Evolutionary conservation across 2,113 vertebrate genomes (phyloP), one percentile per base, ranked within the genome.

Genomic region (Anguilla japonica): DNA sequence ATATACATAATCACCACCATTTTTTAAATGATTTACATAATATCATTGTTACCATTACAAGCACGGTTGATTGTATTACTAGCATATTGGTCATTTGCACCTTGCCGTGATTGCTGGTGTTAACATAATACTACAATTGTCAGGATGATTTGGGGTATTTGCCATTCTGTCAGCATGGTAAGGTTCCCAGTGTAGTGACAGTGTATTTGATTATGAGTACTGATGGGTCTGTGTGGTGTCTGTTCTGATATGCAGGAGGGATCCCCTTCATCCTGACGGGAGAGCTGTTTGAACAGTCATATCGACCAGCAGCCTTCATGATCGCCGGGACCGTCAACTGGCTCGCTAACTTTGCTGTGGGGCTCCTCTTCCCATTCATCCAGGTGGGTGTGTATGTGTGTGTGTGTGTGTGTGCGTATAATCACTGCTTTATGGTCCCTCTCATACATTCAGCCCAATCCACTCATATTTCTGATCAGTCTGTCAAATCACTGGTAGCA

Each of bases 321-420:
- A 93, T 98, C 3, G 97, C 96, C 6, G 98, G 98, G 40, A 95
- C 92, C 0, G 91, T 98, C 43, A 98, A 98, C 93, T 99, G 98
- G 98, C 94, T 99, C 75, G 95, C 95, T 87, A 99, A 98, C 94
- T 99, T 98, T 0, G 43, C 93, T 0, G 96, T 99, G 1, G 97
- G 98, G 22, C 95, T 99, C 79, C 90, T 99, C 82, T 99, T 99
- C 89, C 98, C 98, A 0, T 98, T 98, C 91, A 97, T 99, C 90
- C 98, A 99, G 95, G 71, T 75, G 8, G 1, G 71, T 75, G 71
- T 75, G 71, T 75, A n/a, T 75, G n/a, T 34, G n/a, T 75, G 71
- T 75, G n/a, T 34, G 67, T 75, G 71, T 34, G 71, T 75, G 71
- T 75, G 71, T 75, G 71, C 34, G 71, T 53, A 14, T 1, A 5